Percentiles rank a stretch among this genome's conserved stretches.
Evolutionary conservation across 2,888 invertebrate genomes (phyloP).

Genomic region (Bimastos eiseni): DNA sequence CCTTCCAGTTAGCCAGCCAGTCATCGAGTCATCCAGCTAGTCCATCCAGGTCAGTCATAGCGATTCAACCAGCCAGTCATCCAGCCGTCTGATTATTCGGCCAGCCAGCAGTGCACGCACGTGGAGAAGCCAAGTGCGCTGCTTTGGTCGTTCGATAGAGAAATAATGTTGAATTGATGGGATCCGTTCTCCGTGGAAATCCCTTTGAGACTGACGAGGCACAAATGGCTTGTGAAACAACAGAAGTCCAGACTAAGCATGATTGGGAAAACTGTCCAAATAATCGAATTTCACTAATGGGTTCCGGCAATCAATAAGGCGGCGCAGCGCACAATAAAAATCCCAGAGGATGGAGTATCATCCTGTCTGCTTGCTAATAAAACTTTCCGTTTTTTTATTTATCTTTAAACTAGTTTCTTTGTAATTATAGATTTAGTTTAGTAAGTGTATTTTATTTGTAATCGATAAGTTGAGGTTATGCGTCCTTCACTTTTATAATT

Average conservation of each 20-base stretch:
- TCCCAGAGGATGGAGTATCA: neutral
- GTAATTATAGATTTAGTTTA: no score
- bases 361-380: neutral
- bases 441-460: neutral
- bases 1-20: no score
- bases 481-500: neutral
- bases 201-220: neutral
- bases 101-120: neutral
- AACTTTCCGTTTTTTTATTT: no score
- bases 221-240: neutral
- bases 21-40: no score
- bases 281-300: neutral
- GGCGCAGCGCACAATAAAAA: neutral
- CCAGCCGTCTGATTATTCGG: neutral
- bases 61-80: no score
- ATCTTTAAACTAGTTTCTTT: no score
- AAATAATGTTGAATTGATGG: neutral
- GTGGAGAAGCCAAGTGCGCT: neutral
- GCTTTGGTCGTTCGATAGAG: neutral
- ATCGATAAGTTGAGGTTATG: neutral
- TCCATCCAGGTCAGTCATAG: no score
- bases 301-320: neutral
- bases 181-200: neutral
- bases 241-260: neutral
- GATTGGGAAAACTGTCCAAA: neutral